These are phyloP conservation scores for Megamerina dolium DNA, from an alignment of 2,888 invertebrate species.

Conservation along the genomic window DNA sequence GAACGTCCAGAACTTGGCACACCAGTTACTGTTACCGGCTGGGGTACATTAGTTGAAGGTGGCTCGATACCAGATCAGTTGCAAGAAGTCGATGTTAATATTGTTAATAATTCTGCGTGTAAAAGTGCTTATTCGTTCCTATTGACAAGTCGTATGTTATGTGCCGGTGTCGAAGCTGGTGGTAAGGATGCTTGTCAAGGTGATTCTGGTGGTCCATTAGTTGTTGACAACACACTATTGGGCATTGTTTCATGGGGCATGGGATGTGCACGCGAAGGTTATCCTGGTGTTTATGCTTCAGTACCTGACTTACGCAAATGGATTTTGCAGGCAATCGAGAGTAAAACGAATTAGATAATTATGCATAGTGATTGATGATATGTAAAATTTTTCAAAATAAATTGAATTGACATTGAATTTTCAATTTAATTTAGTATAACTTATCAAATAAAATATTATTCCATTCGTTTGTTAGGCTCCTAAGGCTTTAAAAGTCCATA, in stretches of 20 bases:
- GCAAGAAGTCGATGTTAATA: constrained; percentile 30
- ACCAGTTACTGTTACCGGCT: constrained; percentile 32
- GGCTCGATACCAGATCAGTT: constrained; percentile 22
- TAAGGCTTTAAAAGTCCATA: too few relatives aligned
- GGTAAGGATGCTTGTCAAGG: constrained; percentile 41
- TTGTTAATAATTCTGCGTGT: constrained; percentile 30
- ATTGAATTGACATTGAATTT: too few relatives aligned
- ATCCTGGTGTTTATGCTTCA: constrained; percentile 23
- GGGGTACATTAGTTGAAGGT: constrained; percentile 31
- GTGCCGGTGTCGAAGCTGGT: constrained; percentile 27
- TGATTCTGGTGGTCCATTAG: constrained; percentile 42
- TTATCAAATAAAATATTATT: too few relatives aligned
- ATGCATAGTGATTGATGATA: too few relatives aligned
- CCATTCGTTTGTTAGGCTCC: too few relatives aligned
- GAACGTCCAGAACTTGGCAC: constrained; percentile 27
- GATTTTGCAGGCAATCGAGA: too few relatives aligned
- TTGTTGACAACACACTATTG: constrained; percentile 26
- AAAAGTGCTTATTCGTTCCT: constrained; percentile 24
- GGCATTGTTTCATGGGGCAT: constrained; percentile 43
- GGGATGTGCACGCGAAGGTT: constrained; percentile 28
- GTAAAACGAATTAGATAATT: too few relatives aligned
- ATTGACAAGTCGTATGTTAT: constrained; percentile 36
- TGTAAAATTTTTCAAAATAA: too few relatives aligned
- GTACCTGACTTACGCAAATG: constrained; percentile 29
- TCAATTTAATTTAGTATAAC: too few relatives aligned